Conservation (phyloP, 2,797 vertebrate species). For the Austrolebias charrua region DNA sequence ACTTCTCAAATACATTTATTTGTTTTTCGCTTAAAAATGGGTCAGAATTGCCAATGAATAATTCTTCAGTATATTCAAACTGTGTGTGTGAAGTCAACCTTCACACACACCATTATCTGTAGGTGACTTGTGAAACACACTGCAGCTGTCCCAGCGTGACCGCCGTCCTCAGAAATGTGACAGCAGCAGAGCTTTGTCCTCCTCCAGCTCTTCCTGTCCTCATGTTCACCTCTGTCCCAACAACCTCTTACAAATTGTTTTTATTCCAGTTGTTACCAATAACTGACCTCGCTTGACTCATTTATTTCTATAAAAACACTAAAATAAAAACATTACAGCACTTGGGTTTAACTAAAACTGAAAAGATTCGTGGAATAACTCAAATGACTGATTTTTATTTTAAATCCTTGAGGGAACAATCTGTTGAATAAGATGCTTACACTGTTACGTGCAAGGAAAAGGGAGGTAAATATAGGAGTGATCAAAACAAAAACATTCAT, state of each 20-base stretch:
- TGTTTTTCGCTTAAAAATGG: too few relatives aligned
- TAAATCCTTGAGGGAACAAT: background rate
- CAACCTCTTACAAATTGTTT: background rate
- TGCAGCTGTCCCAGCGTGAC: conserved; percentile 16
- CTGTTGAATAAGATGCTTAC: too few relatives aligned
- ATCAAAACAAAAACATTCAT: too few relatives aligned
- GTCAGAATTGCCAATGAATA: too few relatives aligned
- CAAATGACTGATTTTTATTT: background rate
- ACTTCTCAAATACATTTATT: too few relatives aligned
- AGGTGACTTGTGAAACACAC: background rate
- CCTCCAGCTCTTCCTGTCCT: conserved; percentile 52
- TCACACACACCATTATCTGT: background rate
- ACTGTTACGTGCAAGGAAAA: too few relatives aligned
- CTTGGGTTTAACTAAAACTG: too few relatives aligned
- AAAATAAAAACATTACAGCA: too few relatives aligned
- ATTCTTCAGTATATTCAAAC: too few relatives aligned
- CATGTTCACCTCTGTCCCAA: conserved; percentile 33
- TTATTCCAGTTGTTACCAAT: background rate
- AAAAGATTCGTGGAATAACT: too few relatives aligned
- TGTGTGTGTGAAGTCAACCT: background rate
- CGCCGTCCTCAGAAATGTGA: conserved; percentile 48
- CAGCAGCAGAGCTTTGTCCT: conserved; percentile 35
- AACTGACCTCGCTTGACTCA: background rate
- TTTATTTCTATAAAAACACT: background rate
- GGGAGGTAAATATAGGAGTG: too few relatives aligned